A percentile compares a stretch with the other conserved stretches of the same genome.
These are phyloP conservation scores for Mareca penelope DNA, from an alignment of 2,797 vertebrate species.

Conservation along the genomic window DNA sequence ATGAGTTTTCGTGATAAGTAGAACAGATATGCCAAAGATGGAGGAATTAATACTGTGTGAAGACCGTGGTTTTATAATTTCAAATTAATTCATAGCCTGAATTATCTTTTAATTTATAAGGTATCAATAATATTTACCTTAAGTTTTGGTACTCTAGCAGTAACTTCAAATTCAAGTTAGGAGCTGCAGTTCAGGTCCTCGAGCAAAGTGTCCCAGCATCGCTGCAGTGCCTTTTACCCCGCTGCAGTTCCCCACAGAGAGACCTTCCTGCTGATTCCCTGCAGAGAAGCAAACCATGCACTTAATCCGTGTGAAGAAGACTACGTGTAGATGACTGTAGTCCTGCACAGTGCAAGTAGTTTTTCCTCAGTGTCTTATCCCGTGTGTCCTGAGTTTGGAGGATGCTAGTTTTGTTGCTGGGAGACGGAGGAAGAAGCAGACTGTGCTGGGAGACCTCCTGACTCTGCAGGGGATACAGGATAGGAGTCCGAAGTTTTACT, in stretches of 20 bases:
- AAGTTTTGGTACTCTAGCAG: background rate
- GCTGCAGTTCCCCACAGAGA: background rate
- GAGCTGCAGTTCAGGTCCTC: background rate
- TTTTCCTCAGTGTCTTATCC: background rate
- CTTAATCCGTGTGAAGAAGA: background rate
- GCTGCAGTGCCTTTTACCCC: background rate
- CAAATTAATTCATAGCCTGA: background rate
- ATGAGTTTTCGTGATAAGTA: background rate
- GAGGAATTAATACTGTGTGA: background rate
- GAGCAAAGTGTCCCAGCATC: background rate
- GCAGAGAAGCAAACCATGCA: background rate
- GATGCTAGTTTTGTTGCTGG: background rate
- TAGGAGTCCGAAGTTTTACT: background rate
- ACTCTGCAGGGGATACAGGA: background rate
- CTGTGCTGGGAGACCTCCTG: background rate
- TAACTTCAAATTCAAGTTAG: background rate
- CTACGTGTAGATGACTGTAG: rapidly evolving
- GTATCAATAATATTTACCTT: background rate
- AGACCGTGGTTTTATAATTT: background rate
- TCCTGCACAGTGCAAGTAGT: background rate
- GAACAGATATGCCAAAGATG: background rate
- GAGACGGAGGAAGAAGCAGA: background rate
- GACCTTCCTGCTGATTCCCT: background rate
- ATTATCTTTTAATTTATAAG: background rate
- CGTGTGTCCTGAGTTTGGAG: background rate